Evolutionary conservation across 2,888 invertebrate species (phyloP).

Genomic region (Cenopis cana): DNA sequence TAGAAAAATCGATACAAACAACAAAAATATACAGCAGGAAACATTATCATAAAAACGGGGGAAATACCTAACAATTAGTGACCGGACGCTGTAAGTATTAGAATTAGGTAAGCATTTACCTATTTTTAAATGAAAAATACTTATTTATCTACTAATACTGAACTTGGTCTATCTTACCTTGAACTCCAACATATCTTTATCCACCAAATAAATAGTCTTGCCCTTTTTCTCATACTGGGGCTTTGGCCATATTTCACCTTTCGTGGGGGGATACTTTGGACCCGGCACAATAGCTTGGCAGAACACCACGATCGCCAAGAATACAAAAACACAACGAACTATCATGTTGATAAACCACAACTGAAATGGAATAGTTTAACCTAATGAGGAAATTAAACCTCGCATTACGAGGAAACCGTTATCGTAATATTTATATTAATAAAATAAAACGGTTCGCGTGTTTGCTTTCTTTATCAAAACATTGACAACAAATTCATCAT

Average conservation of each 20-base stretch:
- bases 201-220: conserved; percentile 73
- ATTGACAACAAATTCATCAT: background rate
- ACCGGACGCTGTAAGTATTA: background rate
- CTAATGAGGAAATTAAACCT: conserved; percentile 15
- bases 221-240: conserved; percentile 82
- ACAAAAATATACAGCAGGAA: background rate
- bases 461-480: conserved; percentile 10
- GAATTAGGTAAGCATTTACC: background rate
- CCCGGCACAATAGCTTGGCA: conserved; percentile 46
- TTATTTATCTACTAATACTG: background rate
- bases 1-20: conserved; percentile 6
- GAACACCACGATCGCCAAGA: background rate
- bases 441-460: background rate
- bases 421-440: conserved; percentile 3
- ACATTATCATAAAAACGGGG: background rate
- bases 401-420: conserved; percentile 5
- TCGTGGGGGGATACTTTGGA: conserved; percentile 55
- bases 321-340: conserved; percentile 10
- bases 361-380: background rate
- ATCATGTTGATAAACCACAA: conserved; percentile 1
- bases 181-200: conserved; percentile 79
- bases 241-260: conserved; percentile 89
- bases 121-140: background rate
- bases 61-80: background rate
- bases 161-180: conserved; percentile 66